Percentiles rank a stretch among this genome's conserved stretches.
These are phyloP conservation scores for Hydrochoerus hydrochaeris DNA, from an alignment of 2,113 vertebrate species.

Conservation along the genomic window DNA sequence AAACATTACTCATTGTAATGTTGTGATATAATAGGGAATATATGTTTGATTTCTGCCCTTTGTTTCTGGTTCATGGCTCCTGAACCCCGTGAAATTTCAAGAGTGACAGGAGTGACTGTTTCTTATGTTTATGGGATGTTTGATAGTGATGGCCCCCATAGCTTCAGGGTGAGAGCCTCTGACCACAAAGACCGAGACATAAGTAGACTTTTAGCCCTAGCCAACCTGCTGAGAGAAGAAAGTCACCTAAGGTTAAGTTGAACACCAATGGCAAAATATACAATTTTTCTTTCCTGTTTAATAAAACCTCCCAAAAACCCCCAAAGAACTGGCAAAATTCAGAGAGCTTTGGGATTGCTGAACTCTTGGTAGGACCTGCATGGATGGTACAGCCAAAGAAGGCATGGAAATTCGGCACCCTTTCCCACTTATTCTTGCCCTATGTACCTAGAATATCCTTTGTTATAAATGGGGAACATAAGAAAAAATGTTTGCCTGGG, in stretches of 20 bases:
- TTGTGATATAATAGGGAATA: not conserved
- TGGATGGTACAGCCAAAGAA: not conserved
- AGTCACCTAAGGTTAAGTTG: not conserved
- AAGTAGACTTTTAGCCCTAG: not conserved
- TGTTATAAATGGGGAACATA: not conserved
- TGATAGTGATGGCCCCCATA: not conserved
- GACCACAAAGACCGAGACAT: not conserved
- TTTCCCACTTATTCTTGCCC: not conserved
- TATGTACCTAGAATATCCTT: not conserved
- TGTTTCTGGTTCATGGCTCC: not conserved
- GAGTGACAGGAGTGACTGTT: not conserved
- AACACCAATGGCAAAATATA: not conserved
- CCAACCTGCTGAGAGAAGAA: not conserved
- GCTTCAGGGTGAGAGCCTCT: not conserved
- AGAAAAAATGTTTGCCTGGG: not conserved
- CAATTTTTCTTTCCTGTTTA: not conserved
- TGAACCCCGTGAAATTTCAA: not conserved
- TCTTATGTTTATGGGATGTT: not conserved
- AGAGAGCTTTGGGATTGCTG: not conserved
- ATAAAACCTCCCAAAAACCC: not conserved
- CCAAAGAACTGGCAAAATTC: not conserved
- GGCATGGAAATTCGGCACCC: not conserved
- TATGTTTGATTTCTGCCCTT: not conserved
- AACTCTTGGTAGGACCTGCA: not conserved
- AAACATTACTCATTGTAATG: not conserved